Percentiles rank a stretch among this genome's conserved stretches.
Conservation (phyloP, 2,113 vertebrate genomes). For the Ciconia maguari region DNA sequence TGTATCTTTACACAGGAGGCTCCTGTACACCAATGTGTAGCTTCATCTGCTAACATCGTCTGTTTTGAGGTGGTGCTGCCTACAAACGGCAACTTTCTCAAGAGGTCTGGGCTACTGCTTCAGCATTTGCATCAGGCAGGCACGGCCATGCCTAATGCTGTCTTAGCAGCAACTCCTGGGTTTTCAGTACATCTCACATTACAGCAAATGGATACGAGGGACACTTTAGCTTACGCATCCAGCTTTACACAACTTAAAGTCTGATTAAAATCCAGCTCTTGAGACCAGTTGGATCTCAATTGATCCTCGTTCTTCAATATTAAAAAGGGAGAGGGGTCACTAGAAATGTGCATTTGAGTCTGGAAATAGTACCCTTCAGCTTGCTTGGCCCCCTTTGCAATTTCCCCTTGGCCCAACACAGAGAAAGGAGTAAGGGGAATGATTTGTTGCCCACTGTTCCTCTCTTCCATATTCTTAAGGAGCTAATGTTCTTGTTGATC, state of each 20-base stretch:
- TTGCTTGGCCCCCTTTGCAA: neutral
- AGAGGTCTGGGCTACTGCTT: neutral
- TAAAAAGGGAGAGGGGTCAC: neutral
- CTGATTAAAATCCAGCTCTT: neutral
- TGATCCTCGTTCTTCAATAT: neutral
- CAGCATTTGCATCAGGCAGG: neutral
- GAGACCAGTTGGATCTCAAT: neutral
- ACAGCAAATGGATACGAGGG: neutral
- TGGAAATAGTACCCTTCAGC: neutral
- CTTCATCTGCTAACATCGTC: neutral
- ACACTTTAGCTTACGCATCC: neutral
- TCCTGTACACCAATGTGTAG: neutral
- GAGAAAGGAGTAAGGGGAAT: neutral
- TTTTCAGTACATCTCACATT: neutral
- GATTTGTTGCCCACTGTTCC: neutral
- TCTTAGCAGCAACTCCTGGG: neutral
- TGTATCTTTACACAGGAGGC: neutral
- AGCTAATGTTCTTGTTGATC: neutral
- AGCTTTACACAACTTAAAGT: neutral
- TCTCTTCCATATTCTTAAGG: neutral
- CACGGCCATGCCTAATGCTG: accelerated
- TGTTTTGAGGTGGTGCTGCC: neutral
- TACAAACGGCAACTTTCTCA: neutral
- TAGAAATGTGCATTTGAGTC: neutral
- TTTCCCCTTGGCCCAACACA: neutral